phyloP scores from a whole-genome alignment of 2,888 invertebrate species.

The Agrypnus murinus region DNA sequence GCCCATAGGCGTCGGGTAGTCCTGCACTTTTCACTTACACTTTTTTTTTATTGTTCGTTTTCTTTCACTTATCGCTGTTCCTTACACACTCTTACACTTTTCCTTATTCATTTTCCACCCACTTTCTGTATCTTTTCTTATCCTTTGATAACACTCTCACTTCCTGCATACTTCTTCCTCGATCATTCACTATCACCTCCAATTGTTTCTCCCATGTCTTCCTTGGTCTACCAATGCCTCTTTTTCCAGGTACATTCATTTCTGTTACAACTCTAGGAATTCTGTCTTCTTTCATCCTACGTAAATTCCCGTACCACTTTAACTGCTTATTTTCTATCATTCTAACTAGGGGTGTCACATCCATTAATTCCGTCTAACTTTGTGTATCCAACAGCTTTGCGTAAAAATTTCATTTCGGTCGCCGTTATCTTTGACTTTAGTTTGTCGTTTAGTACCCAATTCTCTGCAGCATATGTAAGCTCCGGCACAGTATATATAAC shows the following conservation, averaged over 20 bases:
- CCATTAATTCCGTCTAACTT: no score
- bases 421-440: no score
- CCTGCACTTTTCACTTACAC: no score
- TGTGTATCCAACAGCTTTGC: no score
- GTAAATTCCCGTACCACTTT: neutral
- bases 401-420: no score
- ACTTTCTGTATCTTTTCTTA: neutral
- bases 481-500: no score
- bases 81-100: neutral
- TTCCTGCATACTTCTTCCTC: neutral
- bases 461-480: no score
- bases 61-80: no score
- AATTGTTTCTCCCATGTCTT: neutral
- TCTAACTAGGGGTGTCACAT: neutral
- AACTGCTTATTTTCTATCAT: neutral
- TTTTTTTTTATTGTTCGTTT: no score
- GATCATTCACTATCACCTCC: neutral
- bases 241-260: neutral
- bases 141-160: no score
- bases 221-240: neutral
- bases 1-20: no score
- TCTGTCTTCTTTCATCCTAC: neutral
- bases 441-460: no score
- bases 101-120: neutral
- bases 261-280: neutral